phyloP scores from a whole-genome alignment of 2,113 vertebrate species.

The Epinephelus lanceolatus region DNA sequence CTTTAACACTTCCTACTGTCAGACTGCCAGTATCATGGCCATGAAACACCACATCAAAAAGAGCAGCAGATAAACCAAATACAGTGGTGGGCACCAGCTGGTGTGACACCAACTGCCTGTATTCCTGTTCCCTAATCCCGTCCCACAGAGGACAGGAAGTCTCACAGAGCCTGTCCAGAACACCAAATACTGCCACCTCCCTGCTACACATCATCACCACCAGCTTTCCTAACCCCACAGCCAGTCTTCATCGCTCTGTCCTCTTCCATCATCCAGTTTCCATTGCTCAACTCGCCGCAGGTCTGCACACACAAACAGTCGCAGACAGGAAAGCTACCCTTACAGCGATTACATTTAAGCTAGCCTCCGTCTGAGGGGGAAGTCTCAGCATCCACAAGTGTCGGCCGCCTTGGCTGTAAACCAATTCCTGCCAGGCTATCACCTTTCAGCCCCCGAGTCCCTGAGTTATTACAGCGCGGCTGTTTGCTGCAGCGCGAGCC shows the following conservation, averaged over 20 bases:
- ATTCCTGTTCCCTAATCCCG: constrained; percentile 66
- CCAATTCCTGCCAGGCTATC: constrained; percentile 80
- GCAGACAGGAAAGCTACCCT: constrained; percentile 86
- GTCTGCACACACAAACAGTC: constrained; percentile 62
- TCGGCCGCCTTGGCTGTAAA: constrained; percentile 79
- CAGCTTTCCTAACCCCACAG: constrained; percentile 58
- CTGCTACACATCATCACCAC: constrained; percentile 66
- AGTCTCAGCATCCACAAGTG: constrained; percentile 76
- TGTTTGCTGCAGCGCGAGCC: constrained; percentile 67
- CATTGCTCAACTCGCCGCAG: constrained; percentile 32
- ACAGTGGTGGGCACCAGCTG: constrained; percentile 66
- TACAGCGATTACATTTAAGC: constrained; percentile 71
- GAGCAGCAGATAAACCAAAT: constrained; percentile 33
- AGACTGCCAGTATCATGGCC: constrained; percentile 64
- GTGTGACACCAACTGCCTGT: constrained; percentile 57
- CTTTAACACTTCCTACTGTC: constrained; percentile 78
- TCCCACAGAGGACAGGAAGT: constrained; percentile 62
- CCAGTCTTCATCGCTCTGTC: constrained; percentile 70
- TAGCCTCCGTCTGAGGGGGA: constrained; percentile 82
- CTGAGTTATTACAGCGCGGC: constrained; percentile 81
- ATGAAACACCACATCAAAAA: constrained; percentile 79
- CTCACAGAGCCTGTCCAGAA: constrained; percentile 48
- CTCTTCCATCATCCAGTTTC: constrained; percentile 61
- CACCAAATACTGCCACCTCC: constrained; percentile 60
- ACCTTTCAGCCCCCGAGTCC: constrained; percentile 78